phyloP scores from a whole-genome alignment of 1,140 invertebrate species.

The Thaumetopoea pityocampa region DNA sequence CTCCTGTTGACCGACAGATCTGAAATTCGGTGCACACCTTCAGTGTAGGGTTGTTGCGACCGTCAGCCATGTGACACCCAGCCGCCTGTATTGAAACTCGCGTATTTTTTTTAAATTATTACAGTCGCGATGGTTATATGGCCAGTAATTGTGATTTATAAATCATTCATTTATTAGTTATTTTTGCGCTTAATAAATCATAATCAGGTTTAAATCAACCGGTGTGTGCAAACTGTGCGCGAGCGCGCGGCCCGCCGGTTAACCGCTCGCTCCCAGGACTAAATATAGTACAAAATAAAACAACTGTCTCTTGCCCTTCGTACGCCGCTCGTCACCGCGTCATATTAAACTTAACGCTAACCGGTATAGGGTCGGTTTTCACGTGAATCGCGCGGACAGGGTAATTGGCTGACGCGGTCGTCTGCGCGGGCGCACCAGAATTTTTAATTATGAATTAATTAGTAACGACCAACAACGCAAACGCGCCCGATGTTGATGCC shows the following conservation, averaged over 20 bases:
- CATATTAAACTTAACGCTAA: constrained; percentile 35
- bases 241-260: constrained; percentile 51
- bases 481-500: constrained; percentile 61
- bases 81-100: too few species aligned
- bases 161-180: too few species aligned
- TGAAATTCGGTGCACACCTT: too few species aligned
- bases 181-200: too few species aligned
- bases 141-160: too few species aligned
- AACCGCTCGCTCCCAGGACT: constrained; percentile 68
- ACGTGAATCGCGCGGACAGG: constrained; percentile 28
- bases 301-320: constrained; percentile 73
- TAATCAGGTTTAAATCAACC: background rate
- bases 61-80: too few species aligned
- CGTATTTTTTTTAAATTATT: too few species aligned
- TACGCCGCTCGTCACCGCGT: constrained; percentile 40
- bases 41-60: too few species aligned
- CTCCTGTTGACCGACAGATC: too few species aligned
- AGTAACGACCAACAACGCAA: constrained; percentile 63
- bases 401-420: constrained; percentile 65
- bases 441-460: constrained; percentile 76
- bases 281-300: constrained; percentile 75
- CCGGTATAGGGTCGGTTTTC: constrained; percentile 44
- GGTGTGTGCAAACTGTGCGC: constrained; percentile 8
- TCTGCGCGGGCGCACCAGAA: constrained; percentile 68
- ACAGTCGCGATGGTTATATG: too few species aligned